phyloP scores from a whole-genome alignment of 1,140 invertebrate species.

The Calephelis nemesis region DNA sequence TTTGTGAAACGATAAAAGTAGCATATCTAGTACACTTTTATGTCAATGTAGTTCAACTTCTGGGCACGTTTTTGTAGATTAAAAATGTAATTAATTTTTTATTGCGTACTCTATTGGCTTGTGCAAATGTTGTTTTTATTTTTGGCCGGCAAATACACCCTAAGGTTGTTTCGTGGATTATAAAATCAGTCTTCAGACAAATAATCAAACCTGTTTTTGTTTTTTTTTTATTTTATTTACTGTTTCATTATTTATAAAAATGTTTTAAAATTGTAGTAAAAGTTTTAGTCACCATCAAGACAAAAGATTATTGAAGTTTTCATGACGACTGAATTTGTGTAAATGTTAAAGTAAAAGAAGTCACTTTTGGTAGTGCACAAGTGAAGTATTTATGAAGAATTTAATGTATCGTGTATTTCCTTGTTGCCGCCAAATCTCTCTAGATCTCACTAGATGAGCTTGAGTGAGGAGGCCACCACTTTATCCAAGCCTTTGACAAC shows the following conservation, averaged over 20 bases:
- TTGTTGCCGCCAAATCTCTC: too few species aligned
- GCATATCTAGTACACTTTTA: constrained; percentile 36
- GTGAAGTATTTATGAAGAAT: too few species aligned
- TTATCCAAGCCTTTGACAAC: too few species aligned
- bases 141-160: constrained; percentile 48
- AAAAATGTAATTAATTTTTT: constrained; percentile 78
- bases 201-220: background rate
- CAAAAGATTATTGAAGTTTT: too few species aligned
- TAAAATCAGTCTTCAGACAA: constrained; percentile 32
- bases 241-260: background rate
- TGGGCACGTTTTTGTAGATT: constrained; percentile 67
- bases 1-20: background rate
- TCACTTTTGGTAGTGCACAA: too few species aligned
- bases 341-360: too few species aligned
- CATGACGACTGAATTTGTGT: too few species aligned
- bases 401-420: too few species aligned
- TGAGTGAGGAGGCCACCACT: too few species aligned
- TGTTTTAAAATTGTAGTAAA: background rate
- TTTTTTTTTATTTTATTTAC: background rate
- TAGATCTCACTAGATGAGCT: too few species aligned
- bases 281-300: background rate
- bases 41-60: constrained; percentile 43
- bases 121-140: constrained; percentile 68
- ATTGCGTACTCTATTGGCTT: constrained; percentile 67
- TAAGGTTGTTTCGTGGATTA: constrained; percentile 43